Evolutionary conservation across 2,113 vertebrate genomes (phyloP).

Genomic region (Pao palembangensis): DNA sequence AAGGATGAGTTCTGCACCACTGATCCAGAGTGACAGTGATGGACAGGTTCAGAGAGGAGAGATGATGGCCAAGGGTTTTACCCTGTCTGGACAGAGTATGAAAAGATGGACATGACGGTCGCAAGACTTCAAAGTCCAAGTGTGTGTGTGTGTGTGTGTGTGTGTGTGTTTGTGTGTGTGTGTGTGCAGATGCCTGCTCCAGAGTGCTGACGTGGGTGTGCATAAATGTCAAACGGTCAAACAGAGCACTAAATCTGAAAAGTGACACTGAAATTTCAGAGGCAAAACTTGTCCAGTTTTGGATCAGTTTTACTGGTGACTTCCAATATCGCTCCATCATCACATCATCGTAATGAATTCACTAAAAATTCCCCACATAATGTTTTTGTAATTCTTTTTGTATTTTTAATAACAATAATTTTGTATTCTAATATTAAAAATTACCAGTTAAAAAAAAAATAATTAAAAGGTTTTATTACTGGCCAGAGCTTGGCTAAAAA

Average conservation of each 20-base stretch:
- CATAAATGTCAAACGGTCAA: conserved; percentile 57
- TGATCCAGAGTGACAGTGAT: conserved; percentile 77
- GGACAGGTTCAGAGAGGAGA: conserved; percentile 74
- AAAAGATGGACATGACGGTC: conserved; percentile 73
- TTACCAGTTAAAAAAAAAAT: too few relatives aligned
- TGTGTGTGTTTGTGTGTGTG: conserved; percentile 9
- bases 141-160: conserved; percentile 13
- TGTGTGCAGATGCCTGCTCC: conserved; percentile 28
- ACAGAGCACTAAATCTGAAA: conserved; percentile 55
- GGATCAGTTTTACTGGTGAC: not conserved
- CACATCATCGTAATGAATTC: too few relatives aligned
- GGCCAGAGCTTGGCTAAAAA: too few relatives aligned
- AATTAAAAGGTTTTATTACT: too few relatives aligned
- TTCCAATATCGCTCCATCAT: not conserved
- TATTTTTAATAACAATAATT: too few relatives aligned
- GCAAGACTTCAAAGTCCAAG: conserved; percentile 61
- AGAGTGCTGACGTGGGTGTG: conserved; percentile 28
- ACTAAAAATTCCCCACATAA: too few relatives aligned
- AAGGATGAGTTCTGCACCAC: conserved; percentile 74
- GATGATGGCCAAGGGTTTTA: conserved; percentile 72
- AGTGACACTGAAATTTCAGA: conserved; percentile 50
- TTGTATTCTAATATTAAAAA: too few relatives aligned
- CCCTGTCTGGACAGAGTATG: conserved; percentile 69
- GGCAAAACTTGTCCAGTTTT: conserved; percentile 39
- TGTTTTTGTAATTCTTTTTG: too few relatives aligned